These are phyloP conservation scores for Apocheima hispidaria DNA, from an alignment of 2,888 invertebrate species.

Conservation along the genomic window DNA sequence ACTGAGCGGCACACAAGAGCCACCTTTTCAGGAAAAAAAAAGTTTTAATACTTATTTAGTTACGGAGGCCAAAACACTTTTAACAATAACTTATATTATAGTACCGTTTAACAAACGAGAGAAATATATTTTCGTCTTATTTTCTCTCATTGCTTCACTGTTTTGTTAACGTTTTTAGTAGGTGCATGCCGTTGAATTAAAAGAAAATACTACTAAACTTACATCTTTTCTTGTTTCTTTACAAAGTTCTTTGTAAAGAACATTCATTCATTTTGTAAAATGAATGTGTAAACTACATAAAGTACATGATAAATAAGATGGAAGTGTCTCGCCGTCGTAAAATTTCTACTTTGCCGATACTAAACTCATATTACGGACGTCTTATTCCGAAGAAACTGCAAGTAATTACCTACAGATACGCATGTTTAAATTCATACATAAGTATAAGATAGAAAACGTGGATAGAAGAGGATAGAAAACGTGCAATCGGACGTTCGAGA, in stretches of 20 bases:
- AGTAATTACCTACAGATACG: conserved; percentile 28
- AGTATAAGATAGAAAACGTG: conserved; percentile 24
- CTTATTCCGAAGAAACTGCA: conserved; percentile 34
- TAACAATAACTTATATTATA: neutral
- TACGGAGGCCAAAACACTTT: neutral
- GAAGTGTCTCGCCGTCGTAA: conserved; percentile 47
- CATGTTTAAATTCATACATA: conserved; percentile 4
- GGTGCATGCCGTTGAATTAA: too few species aligned
- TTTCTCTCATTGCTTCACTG: too few species aligned
- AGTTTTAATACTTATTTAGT: conserved; percentile 1
- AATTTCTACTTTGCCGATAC: conserved; percentile 32
- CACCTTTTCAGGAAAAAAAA: neutral
- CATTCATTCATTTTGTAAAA: too few species aligned
- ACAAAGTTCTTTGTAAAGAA: too few species aligned
- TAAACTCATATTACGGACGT: conserved; percentile 27
- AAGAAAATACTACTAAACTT: too few species aligned
- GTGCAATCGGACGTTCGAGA: conserved; percentile 42
- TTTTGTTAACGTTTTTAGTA: too few species aligned
- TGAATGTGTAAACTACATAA: neutral
- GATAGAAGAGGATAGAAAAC: conserved; percentile 39
- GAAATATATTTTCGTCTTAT: too few species aligned
- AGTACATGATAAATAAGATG: conserved; percentile 33
- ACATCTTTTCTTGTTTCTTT: too few species aligned
- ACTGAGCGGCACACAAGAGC: conserved; percentile 4
- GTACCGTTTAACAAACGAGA: too few species aligned